Percentiles rank a stretch among this genome's conserved stretches.
phyloP scores from a whole-genome alignment of 1,140 invertebrate genomes.

The Drosophila jambulina region DNA sequence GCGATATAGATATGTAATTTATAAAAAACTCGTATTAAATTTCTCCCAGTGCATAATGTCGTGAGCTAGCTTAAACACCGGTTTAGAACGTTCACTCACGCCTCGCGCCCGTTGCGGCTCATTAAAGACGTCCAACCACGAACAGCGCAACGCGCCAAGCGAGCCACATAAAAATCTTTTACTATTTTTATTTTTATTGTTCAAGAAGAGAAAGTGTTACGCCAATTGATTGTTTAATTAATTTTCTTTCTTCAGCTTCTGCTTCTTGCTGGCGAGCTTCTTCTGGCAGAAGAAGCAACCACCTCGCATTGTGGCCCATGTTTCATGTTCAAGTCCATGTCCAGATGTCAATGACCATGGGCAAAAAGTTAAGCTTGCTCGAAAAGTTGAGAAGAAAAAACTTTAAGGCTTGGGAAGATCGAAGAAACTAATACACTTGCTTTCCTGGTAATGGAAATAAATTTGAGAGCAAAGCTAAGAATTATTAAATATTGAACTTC shows the following conservation, averaged over 20 bases:
- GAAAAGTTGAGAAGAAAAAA: constrained; percentile 8
- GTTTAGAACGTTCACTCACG: constrained; percentile 76
- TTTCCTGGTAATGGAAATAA: background rate
- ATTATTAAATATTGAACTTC: background rate
- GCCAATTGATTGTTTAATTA: constrained; percentile 83
- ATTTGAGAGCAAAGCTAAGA: background rate
- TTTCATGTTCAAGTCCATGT: constrained; percentile 35
- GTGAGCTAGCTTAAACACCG: constrained; percentile 36
- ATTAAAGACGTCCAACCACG: constrained; percentile 45
- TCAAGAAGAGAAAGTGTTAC: constrained; percentile 83
- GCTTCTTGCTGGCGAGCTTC: constrained; percentile 38
- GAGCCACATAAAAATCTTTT: constrained; percentile 53
- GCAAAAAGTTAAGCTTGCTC: constrained; percentile 23
- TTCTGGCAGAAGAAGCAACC: constrained; percentile 27
- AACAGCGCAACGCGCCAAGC: constrained; percentile 20
- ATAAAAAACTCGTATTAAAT: background rate
- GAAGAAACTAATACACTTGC: constrained; percentile 24
- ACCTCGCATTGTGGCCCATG: constrained; percentile 18
- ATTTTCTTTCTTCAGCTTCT: constrained; percentile 68
- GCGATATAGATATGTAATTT: no score
- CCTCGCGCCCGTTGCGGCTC: constrained; percentile 36
- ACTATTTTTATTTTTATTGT: constrained; percentile 74
- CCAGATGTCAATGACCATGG: constrained; percentile 56
- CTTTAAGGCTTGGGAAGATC: background rate
- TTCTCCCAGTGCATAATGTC: constrained; percentile 7